Evolutionary conservation across 2,113 vertebrate species (phyloP), one percentile per base, ranked within the genome.

Genomic region (Leptosomus discolor): DNA sequence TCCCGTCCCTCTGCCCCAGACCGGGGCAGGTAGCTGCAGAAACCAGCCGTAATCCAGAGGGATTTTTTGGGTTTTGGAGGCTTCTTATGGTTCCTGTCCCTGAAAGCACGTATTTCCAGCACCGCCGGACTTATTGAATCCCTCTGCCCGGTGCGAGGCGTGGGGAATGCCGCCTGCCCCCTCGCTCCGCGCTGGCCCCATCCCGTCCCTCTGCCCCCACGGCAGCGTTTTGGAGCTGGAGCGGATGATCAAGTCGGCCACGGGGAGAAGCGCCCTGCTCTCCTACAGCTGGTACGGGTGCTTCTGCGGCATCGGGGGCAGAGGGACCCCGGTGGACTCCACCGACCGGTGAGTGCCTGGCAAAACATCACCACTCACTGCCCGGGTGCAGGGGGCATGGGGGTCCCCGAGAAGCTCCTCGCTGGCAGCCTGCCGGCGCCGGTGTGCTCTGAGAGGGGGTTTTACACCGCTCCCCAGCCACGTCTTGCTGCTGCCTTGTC

Each of bases 211-310:
- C 58, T 94, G 80, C 8, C 70, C 50, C 45, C 39, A n/a, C n/a
- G 5, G 34, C 92, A 96, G 95, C 11, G 6, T 96, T 7, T 36
- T 94, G 79, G 56, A 95, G 85, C 91, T 97, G 88, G 88, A 96
- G 79, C 3, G 1, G 79, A 92, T 97, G 94, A 97, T 97, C 94
- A 2, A 29, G 8, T 34, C 12, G 0, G 34, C 88, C 60, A 97
- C 96, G 0, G 95, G 96, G 37, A 78, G 34, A 63, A 96, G 94
- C 0, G 97, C 95, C 12, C 75, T 96, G 90, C 32, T 96, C 9
- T 84, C 94, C 96, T 96, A 96, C 94, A 93, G 92, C 93, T 96
- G 95, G 96, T 97, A 96, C 4, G 90, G 95, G 0, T 97, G 91
- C 10, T 96, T 94, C 95, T 96, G 94, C 4, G 91, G 92, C 63